Percentiles rank a stretch among this genome's conserved stretches.
These are phyloP conservation scores for Hydrolagus colliei DNA, from an alignment of 2,797 vertebrate species.

Conservation along the genomic window DNA sequence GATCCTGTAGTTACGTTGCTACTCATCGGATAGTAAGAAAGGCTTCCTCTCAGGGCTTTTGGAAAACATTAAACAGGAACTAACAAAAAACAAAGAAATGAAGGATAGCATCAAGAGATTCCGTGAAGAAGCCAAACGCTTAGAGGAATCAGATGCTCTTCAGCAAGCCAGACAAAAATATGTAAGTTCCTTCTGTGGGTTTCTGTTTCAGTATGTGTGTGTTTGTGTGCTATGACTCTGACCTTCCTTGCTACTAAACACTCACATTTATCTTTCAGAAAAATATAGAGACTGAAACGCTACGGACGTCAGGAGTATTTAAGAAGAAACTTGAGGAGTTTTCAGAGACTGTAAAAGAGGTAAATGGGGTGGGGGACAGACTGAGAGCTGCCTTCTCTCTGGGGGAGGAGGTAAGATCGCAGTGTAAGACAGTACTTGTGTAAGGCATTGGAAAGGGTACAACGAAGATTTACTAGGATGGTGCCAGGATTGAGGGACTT, in stretches of 20 bases:
- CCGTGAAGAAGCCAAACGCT: constrained; percentile 80
- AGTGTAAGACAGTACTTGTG: no score
- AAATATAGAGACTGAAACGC: constrained; percentile 91
- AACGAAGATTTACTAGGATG: no score
- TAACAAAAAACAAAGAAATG: constrained; percentile 94
- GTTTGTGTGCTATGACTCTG: not conserved
- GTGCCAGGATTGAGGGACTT: no score
- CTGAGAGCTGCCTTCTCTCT: not conserved
- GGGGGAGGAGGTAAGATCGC: no score
- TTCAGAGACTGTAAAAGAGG: constrained; percentile 74
- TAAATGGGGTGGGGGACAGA: not conserved
- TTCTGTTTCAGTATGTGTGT: no score
- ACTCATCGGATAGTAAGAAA: constrained; percentile 65
- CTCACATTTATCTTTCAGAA: constrained; percentile 56
- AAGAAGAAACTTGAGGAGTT: constrained; percentile 78
- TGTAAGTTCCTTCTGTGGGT: constrained; percentile 52
- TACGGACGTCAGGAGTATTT: constrained; percentile 80
- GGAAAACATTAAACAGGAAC: constrained; percentile 83
- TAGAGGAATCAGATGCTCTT: constrained; percentile 87
- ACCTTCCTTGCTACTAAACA: not conserved
- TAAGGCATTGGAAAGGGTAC: no score
- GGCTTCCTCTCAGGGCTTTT: constrained; percentile 85
- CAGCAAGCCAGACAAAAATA: constrained; percentile 89
- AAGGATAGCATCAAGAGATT: constrained; percentile 92
- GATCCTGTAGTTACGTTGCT: constrained; percentile 51